phyloP scores from a whole-genome alignment of 2,797 vertebrate genomes.

The Falco naumanni region DNA sequence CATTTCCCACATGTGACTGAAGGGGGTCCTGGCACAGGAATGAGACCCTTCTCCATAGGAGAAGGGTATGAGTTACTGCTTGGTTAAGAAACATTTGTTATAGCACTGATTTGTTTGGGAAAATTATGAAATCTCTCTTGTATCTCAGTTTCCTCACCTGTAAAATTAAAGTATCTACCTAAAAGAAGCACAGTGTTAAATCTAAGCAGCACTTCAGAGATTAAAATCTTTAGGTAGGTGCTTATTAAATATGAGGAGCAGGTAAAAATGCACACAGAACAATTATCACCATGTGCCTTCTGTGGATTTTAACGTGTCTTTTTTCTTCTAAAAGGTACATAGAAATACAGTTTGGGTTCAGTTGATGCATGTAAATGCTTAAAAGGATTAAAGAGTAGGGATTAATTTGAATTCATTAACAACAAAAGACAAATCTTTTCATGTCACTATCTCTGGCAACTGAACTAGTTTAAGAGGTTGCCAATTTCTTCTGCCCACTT shows the following conservation, averaged over 20 bases:
- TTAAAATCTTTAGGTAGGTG: not conserved
- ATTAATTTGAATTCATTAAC: not conserved
- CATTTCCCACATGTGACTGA: not conserved
- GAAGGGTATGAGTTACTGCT: not conserved
- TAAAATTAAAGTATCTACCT: not conserved
- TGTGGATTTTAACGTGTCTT: not conserved
- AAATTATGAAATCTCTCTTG: not conserved
- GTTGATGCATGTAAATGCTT: not conserved
- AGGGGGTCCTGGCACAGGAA: not conserved
- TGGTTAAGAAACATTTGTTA: not conserved
- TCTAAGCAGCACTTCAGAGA: not conserved
- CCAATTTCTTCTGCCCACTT: not conserved
- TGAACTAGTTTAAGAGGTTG: not conserved
- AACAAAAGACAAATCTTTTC: not conserved
- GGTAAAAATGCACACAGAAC: not conserved
- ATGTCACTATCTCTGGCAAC: not conserved
- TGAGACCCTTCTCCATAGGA: accelerated
- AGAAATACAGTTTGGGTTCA: not conserved
- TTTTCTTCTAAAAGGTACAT: not conserved
- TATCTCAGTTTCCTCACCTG: not conserved
- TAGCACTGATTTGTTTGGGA: not conserved
- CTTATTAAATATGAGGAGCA: not conserved
- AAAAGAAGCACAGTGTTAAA: not conserved
- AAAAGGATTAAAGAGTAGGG: not conserved
- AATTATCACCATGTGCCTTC: not conserved